Evolutionary conservation across 2,113 vertebrate genomes (phyloP).

Genomic region (Euleptes europaea): DNA sequence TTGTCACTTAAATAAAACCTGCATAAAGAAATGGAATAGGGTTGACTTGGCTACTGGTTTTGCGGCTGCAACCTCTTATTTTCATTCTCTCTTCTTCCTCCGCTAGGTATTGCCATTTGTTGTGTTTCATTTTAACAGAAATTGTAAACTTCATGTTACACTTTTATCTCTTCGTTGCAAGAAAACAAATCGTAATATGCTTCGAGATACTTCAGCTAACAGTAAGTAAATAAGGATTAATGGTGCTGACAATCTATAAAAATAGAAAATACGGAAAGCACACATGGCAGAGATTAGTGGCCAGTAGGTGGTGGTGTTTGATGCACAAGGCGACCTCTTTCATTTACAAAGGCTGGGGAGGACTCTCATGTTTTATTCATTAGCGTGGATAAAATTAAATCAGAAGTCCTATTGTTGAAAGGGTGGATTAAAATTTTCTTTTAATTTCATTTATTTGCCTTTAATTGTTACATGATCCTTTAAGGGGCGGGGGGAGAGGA

Average conservation of each 20-base stretch:
- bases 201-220: neutral
- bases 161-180: neutral
- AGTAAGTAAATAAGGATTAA: neutral
- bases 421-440: constrained; percentile 66
- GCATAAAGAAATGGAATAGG: neutral
- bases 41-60: neutral
- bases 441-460: constrained; percentile 66
- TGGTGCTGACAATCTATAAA: neutral
- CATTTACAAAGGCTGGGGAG: neutral
- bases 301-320: constrained; percentile 49
- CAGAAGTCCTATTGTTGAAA: constrained; percentile 56
- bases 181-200: neutral
- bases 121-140: neutral
- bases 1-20: neutral
- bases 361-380: constrained; percentile 63
- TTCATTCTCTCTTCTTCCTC: neutral
- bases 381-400: constrained; percentile 72
- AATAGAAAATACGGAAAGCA: neutral
- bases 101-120: neutral
- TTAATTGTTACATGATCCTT: constrained; percentile 68
- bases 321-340: neutral
- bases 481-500: constrained; percentile 14
- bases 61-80: neutral
- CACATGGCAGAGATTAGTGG: neutral
- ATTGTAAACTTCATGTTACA: neutral